These are phyloP conservation scores for Mactromeris polynyma DNA, from an alignment of 2,888 invertebrate species.

Conservation along the genomic window DNA sequence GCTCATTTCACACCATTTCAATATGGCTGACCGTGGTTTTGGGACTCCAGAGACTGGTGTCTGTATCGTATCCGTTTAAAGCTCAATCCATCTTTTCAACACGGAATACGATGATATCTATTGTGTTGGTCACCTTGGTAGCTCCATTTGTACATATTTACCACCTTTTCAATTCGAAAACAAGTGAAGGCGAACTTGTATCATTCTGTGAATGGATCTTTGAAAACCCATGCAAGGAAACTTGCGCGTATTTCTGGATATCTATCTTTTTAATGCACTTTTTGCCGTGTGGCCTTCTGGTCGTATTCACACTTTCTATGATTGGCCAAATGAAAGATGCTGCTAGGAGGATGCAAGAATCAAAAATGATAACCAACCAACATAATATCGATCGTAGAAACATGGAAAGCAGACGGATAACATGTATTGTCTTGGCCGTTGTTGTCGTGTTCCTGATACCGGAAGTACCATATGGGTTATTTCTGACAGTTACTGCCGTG, in stretches of 20 bases:
- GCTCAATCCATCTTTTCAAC: constrained; percentile 43
- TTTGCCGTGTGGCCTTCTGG: constrained; percentile 61
- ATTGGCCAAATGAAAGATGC: constrained; percentile 47
- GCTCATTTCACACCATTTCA: constrained; percentile 66
- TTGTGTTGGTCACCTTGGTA: constrained; percentile 38
- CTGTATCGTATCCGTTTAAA: constrained; percentile 57
- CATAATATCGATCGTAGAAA: constrained; percentile 35
- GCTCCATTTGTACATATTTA: constrained; percentile 54
- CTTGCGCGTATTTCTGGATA: constrained; percentile 51
- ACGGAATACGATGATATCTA: constrained; percentile 19
- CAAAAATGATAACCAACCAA: constrained; percentile 39
- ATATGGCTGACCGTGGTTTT: constrained; percentile 69
- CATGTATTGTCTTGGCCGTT: constrained; percentile 59
- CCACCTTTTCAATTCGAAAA: constrained; percentile 40
- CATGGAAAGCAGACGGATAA: constrained; percentile 54
- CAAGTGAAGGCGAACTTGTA: constrained; percentile 7
- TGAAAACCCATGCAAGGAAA: constrained; percentile 29
- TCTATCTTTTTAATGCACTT: constrained; percentile 46
- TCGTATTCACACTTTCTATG: constrained; percentile 53
- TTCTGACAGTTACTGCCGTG: constrained; percentile 32
- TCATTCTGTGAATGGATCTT: constrained; percentile 37
- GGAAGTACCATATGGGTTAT: constrained; percentile 65
- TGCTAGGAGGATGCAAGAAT: constrained; percentile 36
- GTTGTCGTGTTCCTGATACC: constrained; percentile 60
- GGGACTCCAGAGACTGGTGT: constrained; percentile 66